phyloP scores from a whole-genome alignment of 2,113 vertebrate species.

The Numida meleagris region DNA sequence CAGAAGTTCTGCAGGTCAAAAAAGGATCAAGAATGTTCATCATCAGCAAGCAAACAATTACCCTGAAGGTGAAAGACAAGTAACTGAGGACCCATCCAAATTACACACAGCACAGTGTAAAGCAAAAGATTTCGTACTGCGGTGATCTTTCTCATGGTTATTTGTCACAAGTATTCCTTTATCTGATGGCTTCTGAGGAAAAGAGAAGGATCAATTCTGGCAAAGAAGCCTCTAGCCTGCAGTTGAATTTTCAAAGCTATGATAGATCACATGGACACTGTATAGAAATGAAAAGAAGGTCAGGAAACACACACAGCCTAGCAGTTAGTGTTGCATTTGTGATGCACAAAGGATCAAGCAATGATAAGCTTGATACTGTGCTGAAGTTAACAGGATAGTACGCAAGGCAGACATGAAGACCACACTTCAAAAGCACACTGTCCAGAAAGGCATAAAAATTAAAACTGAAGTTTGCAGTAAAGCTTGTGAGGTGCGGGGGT shows the following conservation, averaged over 20 bases:
- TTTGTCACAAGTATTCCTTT: slow-evolving; percentile 61
- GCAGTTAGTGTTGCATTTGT: slow-evolving; percentile 23
- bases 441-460: neutral
- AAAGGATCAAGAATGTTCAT: slow-evolving; percentile 41
- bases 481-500: neutral
- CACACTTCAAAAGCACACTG: slow-evolving; percentile 5
- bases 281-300: slow-evolving; percentile 56
- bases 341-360: slow-evolving; percentile 34
- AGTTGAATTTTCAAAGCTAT: slow-evolving; percentile 60
- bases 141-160: slow-evolving; percentile 49
- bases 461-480: neutral
- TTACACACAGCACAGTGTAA: slow-evolving; percentile 22
- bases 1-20: slow-evolving; percentile 55
- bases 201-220: slow-evolving; percentile 60
- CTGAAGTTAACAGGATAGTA: slow-evolving; percentile 27
- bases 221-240: slow-evolving; percentile 43
- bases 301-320: slow-evolving; percentile 36
- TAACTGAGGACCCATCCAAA: slow-evolving; percentile 44
- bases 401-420: slow-evolving; percentile 25
- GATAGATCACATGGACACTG: slow-evolving; percentile 41
- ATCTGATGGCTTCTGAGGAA: slow-evolving; percentile 53
- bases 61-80: slow-evolving; percentile 64
- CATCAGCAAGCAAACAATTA: slow-evolving; percentile 55
- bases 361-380: neutral
- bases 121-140: slow-evolving; percentile 27